Conservation (phyloP, 64 coral and sea anemone species). For the Cladopsammia gracilis region DNA sequence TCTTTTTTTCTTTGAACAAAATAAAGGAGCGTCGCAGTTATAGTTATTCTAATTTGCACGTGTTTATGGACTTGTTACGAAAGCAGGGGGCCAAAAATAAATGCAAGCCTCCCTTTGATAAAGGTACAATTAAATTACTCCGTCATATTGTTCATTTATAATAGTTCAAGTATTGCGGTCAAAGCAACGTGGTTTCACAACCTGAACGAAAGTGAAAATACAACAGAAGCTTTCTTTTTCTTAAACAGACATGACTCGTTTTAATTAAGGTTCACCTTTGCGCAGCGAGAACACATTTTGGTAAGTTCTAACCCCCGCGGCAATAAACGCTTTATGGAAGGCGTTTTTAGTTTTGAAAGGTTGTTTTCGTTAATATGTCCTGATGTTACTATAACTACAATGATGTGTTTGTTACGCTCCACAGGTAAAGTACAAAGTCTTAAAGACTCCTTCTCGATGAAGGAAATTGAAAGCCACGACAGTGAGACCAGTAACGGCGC, state of each 20-base stretch:
- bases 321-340: neutral
- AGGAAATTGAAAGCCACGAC: slow-evolving; percentile 1
- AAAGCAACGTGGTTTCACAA: neutral
- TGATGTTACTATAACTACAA: slow-evolving; percentile 34
- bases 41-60: slow-evolving; percentile 14
- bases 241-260: neutral
- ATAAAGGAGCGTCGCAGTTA: neutral
- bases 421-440: slow-evolving; percentile 1
- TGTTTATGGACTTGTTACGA: neutral
- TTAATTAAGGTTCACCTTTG: neutral
- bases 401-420: neutral
- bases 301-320: slow-evolving; percentile 2
- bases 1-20: neutral
- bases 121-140: slow-evolving; percentile 9
- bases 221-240: too few species aligned
- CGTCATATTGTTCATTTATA: neutral
- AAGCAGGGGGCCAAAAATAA: neutral
- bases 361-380: neutral
- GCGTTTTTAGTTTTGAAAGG: neutral
- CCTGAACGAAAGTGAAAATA: neutral
- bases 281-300: neutral
- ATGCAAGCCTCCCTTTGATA: neutral
- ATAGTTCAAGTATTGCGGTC: neutral
- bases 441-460: neutral
- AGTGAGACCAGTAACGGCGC: neutral